A percentile compares a stretch with the other conserved stretches of the same genome.
These are phyloP conservation scores for Neoarius graeffei DNA, from an alignment of 2,113 vertebrate genomes.

Conservation along the genomic window DNA sequence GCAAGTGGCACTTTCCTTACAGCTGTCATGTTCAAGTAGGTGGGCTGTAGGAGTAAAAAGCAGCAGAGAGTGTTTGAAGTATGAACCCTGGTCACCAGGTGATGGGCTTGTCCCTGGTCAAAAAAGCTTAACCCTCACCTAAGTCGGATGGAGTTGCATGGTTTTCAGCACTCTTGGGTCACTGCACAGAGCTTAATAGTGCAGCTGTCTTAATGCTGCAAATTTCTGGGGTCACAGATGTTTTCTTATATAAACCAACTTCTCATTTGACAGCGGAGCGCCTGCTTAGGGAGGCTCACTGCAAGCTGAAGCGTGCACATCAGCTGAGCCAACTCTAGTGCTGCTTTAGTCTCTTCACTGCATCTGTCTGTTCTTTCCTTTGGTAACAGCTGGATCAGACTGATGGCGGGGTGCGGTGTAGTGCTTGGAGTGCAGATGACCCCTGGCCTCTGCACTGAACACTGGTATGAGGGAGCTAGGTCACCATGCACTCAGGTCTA, in stretches of 20 bases:
- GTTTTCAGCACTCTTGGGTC: not conserved
- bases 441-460: conserved; percentile 51
- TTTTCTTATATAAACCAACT: not conserved
- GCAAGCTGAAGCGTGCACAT: not conserved
- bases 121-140: not conserved
- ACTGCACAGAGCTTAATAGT: not conserved
- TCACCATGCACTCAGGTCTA: conserved; percentile 59
- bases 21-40: conserved; percentile 32
- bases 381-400: conserved; percentile 56
- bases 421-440: conserved; percentile 55
- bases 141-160: too few species aligned
- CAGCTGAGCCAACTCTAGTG: conserved; percentile 27
- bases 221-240: not conserved
- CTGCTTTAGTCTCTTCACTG: conserved; percentile 33
- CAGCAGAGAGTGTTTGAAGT: conserved; percentile 17
- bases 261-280: conserved; percentile 9
- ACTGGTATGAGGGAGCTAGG: conserved; percentile 61
- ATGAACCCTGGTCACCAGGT: conserved; percentile 6
- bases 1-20: conserved; percentile 37
- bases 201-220: not conserved
- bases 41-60: conserved; percentile 53
- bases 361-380: conserved; percentile 44
- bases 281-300: conserved; percentile 11
- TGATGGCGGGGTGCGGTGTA: conserved; percentile 23
- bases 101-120: not conserved